Percentiles rank a stretch among this genome's conserved stretches.
Evolutionary conservation across 2,888 invertebrate genomes (phyloP).

Genomic region (Aporophyla lueneburgensis): DNA sequence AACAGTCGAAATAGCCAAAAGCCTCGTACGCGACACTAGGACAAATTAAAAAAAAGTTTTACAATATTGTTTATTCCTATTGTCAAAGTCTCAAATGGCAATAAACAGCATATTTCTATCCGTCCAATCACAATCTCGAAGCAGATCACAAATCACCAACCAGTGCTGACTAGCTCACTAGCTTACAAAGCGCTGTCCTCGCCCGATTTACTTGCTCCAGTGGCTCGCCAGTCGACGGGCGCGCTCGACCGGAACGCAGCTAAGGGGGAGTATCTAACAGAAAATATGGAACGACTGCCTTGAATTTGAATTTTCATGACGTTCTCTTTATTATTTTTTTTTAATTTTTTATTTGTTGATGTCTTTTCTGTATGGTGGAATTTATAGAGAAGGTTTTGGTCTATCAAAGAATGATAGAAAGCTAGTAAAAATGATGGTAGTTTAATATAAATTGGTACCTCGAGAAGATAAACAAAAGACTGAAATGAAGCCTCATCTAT

Average conservation of each 20-base stretch:
- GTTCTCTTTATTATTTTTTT: background rate
- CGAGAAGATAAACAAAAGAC: background rate
- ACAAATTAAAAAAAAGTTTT: background rate
- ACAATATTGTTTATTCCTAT: background rate
- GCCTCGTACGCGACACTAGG: background rate
- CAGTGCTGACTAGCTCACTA: slow-evolving; percentile 39
- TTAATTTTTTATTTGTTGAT: no score
- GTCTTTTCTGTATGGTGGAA: no score
- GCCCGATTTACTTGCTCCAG: slow-evolving; percentile 53
- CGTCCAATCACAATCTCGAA: slow-evolving; percentile 19
- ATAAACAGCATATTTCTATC: slow-evolving; percentile 7
- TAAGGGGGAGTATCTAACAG: slow-evolving; percentile 30
- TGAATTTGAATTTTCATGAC: slow-evolving; percentile 19
- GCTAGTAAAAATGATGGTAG: no score
- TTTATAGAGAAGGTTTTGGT: background rate
- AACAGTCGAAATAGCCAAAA: background rate
- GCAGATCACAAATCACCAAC: slow-evolving; percentile 44
- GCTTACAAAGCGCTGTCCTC: slow-evolving; percentile 48
- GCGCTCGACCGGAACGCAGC: slow-evolving; percentile 44
- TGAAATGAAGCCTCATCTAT: background rate
- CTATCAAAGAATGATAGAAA: no score
- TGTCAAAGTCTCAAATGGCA: background rate
- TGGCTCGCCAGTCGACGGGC: slow-evolving; percentile 32
- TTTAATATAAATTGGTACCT: no score
- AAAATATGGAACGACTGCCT: slow-evolving; percentile 38